A percentile compares a stretch with the other conserved stretches of the same genome.
Evolutionary conservation across 2,797 vertebrate genomes (phyloP).

Genomic region (Myoxocephalus aenaeus): DNA sequence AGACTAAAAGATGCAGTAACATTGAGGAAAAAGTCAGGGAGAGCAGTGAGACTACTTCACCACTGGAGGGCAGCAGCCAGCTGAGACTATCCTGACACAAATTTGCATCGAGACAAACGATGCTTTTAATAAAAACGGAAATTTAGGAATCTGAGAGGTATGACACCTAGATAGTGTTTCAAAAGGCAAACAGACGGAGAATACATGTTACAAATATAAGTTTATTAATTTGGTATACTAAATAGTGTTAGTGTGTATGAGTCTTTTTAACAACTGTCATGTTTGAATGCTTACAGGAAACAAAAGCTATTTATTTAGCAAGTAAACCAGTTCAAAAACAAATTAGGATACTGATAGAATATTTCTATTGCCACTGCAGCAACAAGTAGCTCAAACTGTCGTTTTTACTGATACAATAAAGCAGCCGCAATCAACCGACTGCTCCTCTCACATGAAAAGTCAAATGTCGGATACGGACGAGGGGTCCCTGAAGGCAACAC

Average conservation of each 20-base stretch:
- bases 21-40: neutral
- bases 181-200: neutral
- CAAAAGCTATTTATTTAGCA: neutral
- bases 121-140: conserved; percentile 4
- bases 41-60: neutral
- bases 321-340: neutral
- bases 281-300: neutral
- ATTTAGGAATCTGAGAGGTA: accelerated
- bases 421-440: neutral
- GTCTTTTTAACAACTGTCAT: neutral
- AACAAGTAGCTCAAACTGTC: neutral
- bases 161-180: neutral
- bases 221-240: neutral
- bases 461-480: accelerated
- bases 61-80: conserved; percentile 53
- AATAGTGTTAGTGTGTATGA: neutral
- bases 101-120: conserved; percentile 8
- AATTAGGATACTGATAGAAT: accelerated
- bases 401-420: neutral
- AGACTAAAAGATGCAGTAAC: neutral
- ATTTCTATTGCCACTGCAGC: neutral
- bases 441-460: too few relatives aligned
- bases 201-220: neutral
- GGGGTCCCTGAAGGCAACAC: conserved; percentile 44
- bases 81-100: neutral